phyloP scores from a whole-genome alignment of 2,888 invertebrate genomes.

The Octodonta nipae region DNA sequence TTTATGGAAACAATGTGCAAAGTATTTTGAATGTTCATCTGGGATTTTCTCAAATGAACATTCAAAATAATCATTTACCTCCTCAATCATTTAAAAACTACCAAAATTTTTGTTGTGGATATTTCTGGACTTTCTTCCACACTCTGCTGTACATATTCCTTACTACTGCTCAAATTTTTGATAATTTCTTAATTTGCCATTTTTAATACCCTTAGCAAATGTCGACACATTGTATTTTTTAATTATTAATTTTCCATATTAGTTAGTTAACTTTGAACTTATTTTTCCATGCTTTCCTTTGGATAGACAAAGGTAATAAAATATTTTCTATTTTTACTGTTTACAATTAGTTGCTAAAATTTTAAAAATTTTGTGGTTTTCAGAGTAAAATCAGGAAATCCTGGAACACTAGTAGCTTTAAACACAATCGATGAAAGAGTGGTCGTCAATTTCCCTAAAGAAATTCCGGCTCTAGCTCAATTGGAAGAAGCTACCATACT shows the following conservation, averaged over 20 bases:
- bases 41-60: too few relatives aligned
- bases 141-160: too few relatives aligned
- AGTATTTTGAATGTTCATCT: too few relatives aligned
- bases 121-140: too few relatives aligned
- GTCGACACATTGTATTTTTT: too few relatives aligned
- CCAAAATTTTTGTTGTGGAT: too few relatives aligned
- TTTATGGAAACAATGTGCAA: too few relatives aligned
- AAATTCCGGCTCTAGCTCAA: conserved; percentile 34
- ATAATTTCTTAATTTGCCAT: too few relatives aligned
- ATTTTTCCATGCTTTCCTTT: conserved; percentile 9
- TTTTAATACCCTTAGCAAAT: too few relatives aligned
- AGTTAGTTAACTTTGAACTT: conserved; percentile 2
- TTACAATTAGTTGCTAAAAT: conserved; percentile 1
- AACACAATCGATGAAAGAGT: conserved; percentile 45
- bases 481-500: conserved; percentile 50
- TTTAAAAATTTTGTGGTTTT: conserved; percentile 9
- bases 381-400: conserved; percentile 61
- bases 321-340: neutral
- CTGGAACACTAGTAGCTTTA: conserved; percentile 59
- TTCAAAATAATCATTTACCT: too few relatives aligned
- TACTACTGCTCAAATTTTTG: too few relatives aligned
- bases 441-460: conserved; percentile 39
- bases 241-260: conserved; percentile 6
- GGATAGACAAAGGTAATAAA: conserved; percentile 15
- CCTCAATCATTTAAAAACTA: too few relatives aligned